Conservation (phyloP, 92 coral and sea anemone species). For the Porites rus region DNA sequence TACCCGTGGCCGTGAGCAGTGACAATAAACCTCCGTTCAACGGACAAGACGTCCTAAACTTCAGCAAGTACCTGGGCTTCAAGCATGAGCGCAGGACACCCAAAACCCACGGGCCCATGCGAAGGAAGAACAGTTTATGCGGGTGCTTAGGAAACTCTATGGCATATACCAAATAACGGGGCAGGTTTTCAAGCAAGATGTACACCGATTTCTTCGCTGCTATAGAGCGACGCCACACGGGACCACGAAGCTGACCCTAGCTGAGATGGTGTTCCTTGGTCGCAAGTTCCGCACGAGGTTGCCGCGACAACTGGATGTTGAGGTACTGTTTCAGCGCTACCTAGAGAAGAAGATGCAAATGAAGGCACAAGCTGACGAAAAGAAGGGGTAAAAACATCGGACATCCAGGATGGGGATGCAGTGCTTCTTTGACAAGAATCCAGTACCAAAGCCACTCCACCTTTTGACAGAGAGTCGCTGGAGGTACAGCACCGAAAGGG, state of each 20-base stretch:
- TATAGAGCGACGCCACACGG: background rate
- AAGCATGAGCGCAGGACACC: conserved; percentile 32
- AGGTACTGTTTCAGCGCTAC: conserved; percentile 29
- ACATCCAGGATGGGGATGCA: too few relatives aligned
- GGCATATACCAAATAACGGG: conserved; percentile 23
- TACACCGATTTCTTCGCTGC: too few relatives aligned
- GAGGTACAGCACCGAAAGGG: too few relatives aligned
- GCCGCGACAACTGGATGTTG: conserved; percentile 19
- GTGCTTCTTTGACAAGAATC: too few relatives aligned
- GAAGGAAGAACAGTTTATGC: conserved; percentile 47
- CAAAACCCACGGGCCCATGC: conserved; percentile 37
- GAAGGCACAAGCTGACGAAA: conserved; percentile 23
- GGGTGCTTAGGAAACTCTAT: conserved; percentile 40
- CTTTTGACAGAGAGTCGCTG: too few relatives aligned
- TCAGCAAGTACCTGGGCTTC: conserved; percentile 46
- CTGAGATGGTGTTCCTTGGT: conserved; percentile 23
- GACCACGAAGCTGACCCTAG: too few relatives aligned
- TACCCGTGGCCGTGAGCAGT: background rate
- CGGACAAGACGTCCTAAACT: conserved; percentile 24
- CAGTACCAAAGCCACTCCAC: too few relatives aligned
- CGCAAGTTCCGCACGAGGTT: conserved; percentile 31
- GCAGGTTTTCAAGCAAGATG: background rate
- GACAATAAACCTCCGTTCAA: conserved; percentile 38
- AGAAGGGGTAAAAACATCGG: too few relatives aligned
- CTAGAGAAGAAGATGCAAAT: conserved; percentile 20